Base-by-base conservation (phyloP, 2,113 vertebrate species). In the Xiphias gladius region DNA sequence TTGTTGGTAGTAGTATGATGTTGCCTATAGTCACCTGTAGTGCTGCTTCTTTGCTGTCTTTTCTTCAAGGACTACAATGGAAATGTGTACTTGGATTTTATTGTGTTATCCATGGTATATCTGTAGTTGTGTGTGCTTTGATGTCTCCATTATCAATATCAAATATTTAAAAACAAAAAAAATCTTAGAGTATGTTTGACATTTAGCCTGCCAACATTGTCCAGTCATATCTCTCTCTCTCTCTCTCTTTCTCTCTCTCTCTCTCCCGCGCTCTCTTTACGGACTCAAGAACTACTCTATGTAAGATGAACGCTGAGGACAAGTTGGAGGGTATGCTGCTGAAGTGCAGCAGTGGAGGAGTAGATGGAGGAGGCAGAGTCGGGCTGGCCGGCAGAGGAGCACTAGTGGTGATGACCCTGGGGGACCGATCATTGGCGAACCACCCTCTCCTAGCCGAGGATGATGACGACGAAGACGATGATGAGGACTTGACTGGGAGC, bases 271-370 rank as follows among this genome's bases (percentile, higher is more conserved):
- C n/a, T n/a, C n/a, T 70, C n/a, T 63, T 76, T 22, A 30, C 57
- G 79, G 86, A 86, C 66, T 80, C 20, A 64, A 71, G 62, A 91
- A 74, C 65, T 82, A 80, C 82, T 91, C 87, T 86, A 81, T 89
- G 86, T 90, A 97, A 96, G 95, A 99, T 99, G 98, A 99, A 99
- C 95, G 95, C 97, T 94, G 98, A 99, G 94, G 97, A 98, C 95
- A 99, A 98, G 94, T 94, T 99, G 93, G 97, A 98, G 93, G 97
- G 97, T 85, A 97, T 98, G 92, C 97, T 99, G 96, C 96, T 99
- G 93, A 98, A 98, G 97, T 98, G 97, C 95, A 95, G 97, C 95
- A 95, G 96, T 1, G 96, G 96, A 74, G 95, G 91, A 24, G 81
- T 91, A 7, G 92, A 93, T 26, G 90, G 84, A 50, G 86, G 87